These are phyloP conservation scores for Porites rus DNA, from an alignment of 92 coral and sea anemone genomes.

Conservation along the genomic window DNA sequence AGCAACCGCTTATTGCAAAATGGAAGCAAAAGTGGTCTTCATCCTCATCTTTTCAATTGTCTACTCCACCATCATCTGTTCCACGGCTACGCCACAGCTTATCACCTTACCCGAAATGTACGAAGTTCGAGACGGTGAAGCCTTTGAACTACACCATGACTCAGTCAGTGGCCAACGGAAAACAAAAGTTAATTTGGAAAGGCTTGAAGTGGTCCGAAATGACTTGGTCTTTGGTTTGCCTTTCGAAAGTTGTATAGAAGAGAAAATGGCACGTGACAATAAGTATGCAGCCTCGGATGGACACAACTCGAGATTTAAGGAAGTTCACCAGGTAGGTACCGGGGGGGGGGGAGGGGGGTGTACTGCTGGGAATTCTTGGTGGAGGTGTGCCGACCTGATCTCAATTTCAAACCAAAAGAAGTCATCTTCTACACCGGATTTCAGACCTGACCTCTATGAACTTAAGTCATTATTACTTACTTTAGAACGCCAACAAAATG, in stretches of 20 bases:
- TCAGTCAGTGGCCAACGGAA: conserved; percentile 59
- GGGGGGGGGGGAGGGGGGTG: neutral
- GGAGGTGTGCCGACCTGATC: too few relatives aligned
- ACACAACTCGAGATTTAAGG: conserved; percentile 51
- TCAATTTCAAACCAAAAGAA: too few relatives aligned
- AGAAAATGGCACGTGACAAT: conserved; percentile 26
- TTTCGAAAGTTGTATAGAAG: conserved; percentile 48
- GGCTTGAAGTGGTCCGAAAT: conserved; percentile 67
- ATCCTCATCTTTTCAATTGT: neutral
- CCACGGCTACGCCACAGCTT: conserved; percentile 19
- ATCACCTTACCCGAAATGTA: conserved; percentile 53
- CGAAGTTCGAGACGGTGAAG: conserved; percentile 51
- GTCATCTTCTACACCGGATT: too few relatives aligned
- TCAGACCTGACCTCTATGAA: too few relatives aligned
- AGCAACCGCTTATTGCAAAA: neutral
- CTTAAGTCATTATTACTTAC: too few relatives aligned
- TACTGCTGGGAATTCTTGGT: too few relatives aligned
- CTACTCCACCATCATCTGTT: neutral
- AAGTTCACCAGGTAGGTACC: conserved; percentile 64
- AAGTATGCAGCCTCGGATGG: neutral
- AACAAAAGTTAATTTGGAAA: conserved; percentile 37
- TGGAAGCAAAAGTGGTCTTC: neutral
- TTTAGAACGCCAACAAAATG: too few relatives aligned
- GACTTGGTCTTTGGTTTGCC: conserved; percentile 62
- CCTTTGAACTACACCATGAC: conserved; percentile 18